phyloP scores from a whole-genome alignment of 2,888 invertebrate species.

The Neria commutata region DNA sequence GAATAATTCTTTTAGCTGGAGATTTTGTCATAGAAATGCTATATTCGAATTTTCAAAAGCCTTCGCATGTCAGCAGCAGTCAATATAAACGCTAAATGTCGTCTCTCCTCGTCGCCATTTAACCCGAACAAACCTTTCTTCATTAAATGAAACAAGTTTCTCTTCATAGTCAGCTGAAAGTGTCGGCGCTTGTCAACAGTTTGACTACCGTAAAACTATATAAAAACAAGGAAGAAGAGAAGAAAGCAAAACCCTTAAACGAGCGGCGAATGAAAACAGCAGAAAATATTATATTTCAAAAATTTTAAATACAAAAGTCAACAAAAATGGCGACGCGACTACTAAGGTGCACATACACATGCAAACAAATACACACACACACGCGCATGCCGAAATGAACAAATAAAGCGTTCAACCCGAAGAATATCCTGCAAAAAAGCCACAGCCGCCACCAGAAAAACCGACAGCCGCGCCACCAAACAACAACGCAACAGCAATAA shows the following conservation, averaged over 20 bases:
- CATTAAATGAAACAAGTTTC: too few species aligned
- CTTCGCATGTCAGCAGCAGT: too few species aligned
- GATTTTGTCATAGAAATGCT: too few species aligned
- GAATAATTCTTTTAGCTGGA: too few species aligned
- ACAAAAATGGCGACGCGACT: constrained; percentile 17
- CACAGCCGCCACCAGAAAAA: constrained; percentile 9
- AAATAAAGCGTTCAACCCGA: too few species aligned
- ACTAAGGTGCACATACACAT: constrained; percentile 6
- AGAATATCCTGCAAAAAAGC: too few species aligned
- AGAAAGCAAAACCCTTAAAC: not conserved
- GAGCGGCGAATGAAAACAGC: constrained; percentile 13
- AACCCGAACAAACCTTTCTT: too few species aligned
- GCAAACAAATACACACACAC: constrained; percentile 2
- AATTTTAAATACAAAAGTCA: constrained; percentile 8
- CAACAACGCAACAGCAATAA: constrained; percentile 10
- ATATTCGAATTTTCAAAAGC: too few species aligned
- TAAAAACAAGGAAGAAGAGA: constrained; percentile 3
- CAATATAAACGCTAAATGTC: too few species aligned
- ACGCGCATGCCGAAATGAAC: constrained; percentile 3
- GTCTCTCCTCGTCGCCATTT: too few species aligned
- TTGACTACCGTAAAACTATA: constrained; percentile 38
- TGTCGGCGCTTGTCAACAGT: constrained; percentile 49
- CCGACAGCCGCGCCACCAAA: constrained; percentile 41
- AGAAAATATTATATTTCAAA: constrained; percentile 48
- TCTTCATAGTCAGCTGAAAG: constrained; percentile 44